Evolutionary conservation across 2,113 vertebrate species (phyloP).

Genomic region (Theristicus caerulescens): DNA sequence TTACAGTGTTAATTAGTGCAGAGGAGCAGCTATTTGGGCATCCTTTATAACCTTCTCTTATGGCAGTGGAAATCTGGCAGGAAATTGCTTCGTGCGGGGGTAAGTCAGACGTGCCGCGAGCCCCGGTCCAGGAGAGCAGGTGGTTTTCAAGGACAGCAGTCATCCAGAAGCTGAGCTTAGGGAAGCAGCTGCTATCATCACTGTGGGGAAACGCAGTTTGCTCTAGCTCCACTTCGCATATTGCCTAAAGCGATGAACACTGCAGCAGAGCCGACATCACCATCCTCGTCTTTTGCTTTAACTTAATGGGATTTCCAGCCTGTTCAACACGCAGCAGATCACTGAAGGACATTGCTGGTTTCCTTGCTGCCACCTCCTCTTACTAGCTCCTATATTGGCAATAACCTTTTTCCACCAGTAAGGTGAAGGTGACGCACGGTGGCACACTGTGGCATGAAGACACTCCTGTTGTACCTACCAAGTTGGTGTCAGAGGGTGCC

Average conservation of each 20-base stretch:
- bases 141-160: neutral
- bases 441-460: fast-evolving
- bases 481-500: neutral
- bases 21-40: neutral
- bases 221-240: neutral
- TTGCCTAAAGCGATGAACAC: neutral
- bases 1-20: neutral
- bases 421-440: neutral
- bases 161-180: neutral
- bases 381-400: neutral
- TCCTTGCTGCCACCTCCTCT: neutral
- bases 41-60: neutral
- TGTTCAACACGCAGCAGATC: neutral
- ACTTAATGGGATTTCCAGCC: neutral
- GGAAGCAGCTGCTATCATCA: neutral
- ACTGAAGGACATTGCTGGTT: neutral
- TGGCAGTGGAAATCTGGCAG: neutral
- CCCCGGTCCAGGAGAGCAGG: neutral
- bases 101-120: neutral
- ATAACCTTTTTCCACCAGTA: neutral
- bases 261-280: neutral
- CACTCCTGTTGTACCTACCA: neutral
- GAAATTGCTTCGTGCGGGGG: neutral
- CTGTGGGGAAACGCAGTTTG: neutral
- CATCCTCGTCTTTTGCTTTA: neutral